Evolutionary conservation across 2,797 vertebrate genomes (phyloP).

Genomic region (Alauda arvensis): DNA sequence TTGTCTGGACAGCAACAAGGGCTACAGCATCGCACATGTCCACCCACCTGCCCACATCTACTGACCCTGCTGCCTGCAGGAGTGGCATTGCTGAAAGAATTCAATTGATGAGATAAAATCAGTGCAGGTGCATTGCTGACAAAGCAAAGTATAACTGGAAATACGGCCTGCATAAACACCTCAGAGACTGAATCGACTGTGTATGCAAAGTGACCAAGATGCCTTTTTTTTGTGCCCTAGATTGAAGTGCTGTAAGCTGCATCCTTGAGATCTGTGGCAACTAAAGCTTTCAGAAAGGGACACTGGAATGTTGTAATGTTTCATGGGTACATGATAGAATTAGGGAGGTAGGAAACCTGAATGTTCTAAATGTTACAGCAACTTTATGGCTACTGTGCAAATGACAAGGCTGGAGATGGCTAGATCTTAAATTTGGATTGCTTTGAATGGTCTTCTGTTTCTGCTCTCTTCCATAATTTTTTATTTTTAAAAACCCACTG

Average conservation of each 20-base stretch:
- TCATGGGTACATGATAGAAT: not conserved
- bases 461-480: not conserved
- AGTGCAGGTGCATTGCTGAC: not conserved
- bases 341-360: not conserved
- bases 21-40: not conserved
- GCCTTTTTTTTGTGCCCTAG: not conserved
- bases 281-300: not conserved
- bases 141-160: not conserved
- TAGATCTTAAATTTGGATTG: not conserved
- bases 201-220: fast-evolving
- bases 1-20: not conserved
- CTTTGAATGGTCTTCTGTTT: not conserved
- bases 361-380: not conserved
- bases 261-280: not conserved
- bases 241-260: not conserved
- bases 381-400: not conserved
- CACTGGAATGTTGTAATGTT: not conserved
- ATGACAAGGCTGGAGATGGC: not conserved
- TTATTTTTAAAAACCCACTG: not conserved
- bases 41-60: not conserved
- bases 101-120: not conserved
- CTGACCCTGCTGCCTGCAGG: not conserved
- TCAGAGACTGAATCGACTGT: fast-evolving
- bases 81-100: not conserved
- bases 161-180: not conserved